Evolutionary conservation across 2,797 vertebrate species (phyloP), one percentile per base, ranked within the genome.

Genomic region (Fundulus diaphanus): DNA sequence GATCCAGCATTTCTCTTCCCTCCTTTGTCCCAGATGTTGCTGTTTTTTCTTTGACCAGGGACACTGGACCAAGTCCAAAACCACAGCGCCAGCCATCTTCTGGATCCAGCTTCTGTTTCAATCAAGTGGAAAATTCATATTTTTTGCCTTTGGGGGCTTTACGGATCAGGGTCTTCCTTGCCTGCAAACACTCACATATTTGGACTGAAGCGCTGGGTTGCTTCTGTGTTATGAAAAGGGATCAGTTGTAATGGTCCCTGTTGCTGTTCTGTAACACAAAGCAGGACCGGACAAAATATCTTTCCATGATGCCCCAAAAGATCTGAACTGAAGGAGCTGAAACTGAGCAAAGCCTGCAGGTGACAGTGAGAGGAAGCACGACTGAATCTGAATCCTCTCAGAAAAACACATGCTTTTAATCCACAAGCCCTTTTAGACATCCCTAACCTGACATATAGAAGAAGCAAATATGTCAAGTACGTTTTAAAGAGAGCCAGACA

Each of bases 401-500:
- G 56, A 82, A 70, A 22, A n/a, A 80, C 51, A 74, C 37, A 49
- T 35, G 52, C 78, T 16, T 61, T 61, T 80, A 85, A 87, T 85
- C 71, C 69, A 33, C 68, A 54, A 83, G 63, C 63, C 59, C 76
- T 84, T 68, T 0, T 1, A 46, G 72, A 73, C 49, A 73, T 85
- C 77, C 76, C 65, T 72, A 72, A 78, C 74, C 56, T 16, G 0
- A 33, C 79, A 81, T 79, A 69, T 75, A 77, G 80, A 84, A 72
- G 77, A 71, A 81, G 82, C 46, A 3, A 82, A 71, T 80, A 85
- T 85, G 88, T 89, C 74, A 70, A 73, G 87, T 88, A 84, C 70
- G 86, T 67, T 90, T 85, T 86, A 85, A 84, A 84, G 70, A 85
- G 82, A 89, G 89, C 40, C 82, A 82, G 84, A 88, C 80, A 51